Percentiles rank a stretch among this genome's conserved stretches.
These are phyloP conservation scores for Ophion obscuratus DNA, from an alignment of 2,888 invertebrate species.

Conservation along the genomic window DNA sequence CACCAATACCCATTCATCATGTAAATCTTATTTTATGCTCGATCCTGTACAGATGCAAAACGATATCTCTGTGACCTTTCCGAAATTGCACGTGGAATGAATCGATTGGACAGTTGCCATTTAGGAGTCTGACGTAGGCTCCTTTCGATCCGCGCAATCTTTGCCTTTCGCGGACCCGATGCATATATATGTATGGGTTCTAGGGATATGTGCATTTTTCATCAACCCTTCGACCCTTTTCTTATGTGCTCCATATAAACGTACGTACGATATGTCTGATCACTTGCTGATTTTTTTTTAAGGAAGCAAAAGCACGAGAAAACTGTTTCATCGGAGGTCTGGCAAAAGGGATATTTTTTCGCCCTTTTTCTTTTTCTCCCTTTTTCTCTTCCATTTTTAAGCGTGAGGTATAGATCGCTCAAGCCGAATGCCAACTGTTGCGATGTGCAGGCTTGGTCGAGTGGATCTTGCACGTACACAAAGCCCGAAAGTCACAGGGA, in stretches of 20 bases:
- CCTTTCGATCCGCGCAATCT: background rate
- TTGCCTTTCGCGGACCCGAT: background rate
- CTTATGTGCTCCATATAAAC: background rate
- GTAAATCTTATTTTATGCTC: background rate
- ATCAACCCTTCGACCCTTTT: conserved; percentile 5
- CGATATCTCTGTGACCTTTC: conserved; percentile 22
- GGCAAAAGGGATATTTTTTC: background rate
- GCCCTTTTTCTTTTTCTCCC: background rate
- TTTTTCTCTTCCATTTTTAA: conserved; percentile 1
- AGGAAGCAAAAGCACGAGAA: background rate
- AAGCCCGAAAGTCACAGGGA: background rate
- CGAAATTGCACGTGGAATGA: background rate
- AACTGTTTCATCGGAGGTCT: conserved; percentile 4
- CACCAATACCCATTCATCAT: background rate
- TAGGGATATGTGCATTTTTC: conserved; percentile 34
- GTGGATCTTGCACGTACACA: background rate
- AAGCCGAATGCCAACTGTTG: conserved; percentile 58
- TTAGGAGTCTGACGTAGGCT: background rate
- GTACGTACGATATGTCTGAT: background rate
- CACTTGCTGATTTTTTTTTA: conserved; percentile 7
- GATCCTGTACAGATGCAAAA: background rate
- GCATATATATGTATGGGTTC: background rate
- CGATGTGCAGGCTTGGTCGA: conserved; percentile 33
- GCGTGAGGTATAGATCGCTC: background rate
- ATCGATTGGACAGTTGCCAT: conserved; percentile 22